Evolutionary conservation across 2,113 vertebrate species (phyloP).

Genomic region (Xenotilapia flavipinnis): DNA sequence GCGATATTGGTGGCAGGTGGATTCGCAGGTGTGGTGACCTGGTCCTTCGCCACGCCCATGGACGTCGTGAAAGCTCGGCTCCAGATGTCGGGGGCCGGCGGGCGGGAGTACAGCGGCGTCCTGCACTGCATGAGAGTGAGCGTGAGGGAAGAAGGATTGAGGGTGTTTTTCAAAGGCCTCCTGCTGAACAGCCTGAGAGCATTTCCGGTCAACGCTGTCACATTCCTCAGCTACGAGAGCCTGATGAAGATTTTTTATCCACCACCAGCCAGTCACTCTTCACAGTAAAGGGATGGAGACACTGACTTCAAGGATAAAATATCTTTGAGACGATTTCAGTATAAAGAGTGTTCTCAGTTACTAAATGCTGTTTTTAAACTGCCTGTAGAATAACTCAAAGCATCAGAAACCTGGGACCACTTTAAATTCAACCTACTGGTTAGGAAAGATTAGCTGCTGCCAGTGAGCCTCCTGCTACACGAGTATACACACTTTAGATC

Average conservation of each 20-base stretch:
- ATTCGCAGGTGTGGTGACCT: slow-evolving; percentile 71
- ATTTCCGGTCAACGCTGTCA: slow-evolving; percentile 80
- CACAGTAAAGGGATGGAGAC: background rate
- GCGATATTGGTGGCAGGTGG: slow-evolving; percentile 75
- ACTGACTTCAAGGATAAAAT: background rate
- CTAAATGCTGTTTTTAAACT: background rate
- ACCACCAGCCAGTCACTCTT: background rate
- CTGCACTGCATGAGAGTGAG: slow-evolving; percentile 75
- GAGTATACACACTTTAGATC: background rate
- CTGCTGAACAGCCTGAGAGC: slow-evolving; percentile 77
- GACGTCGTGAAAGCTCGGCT: slow-evolving; percentile 80
- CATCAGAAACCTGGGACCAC: background rate
- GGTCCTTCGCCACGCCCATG: slow-evolving; percentile 77
- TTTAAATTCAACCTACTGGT: background rate
- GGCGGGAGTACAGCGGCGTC: slow-evolving; percentile 62
- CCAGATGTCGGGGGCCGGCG: slow-evolving; percentile 75
- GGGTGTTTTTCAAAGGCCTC: slow-evolving; percentile 76
- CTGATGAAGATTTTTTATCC: slow-evolving; percentile 63
- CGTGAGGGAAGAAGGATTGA: slow-evolving; percentile 65
- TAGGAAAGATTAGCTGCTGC: background rate
- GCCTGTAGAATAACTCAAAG: background rate
- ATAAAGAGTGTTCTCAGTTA: background rate
- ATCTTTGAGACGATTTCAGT: background rate
- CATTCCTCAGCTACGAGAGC: slow-evolving; percentile 79
- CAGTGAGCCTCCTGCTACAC: background rate